phyloP scores from a whole-genome alignment of 2,797 vertebrate species.

The Squalus acanthias region DNA sequence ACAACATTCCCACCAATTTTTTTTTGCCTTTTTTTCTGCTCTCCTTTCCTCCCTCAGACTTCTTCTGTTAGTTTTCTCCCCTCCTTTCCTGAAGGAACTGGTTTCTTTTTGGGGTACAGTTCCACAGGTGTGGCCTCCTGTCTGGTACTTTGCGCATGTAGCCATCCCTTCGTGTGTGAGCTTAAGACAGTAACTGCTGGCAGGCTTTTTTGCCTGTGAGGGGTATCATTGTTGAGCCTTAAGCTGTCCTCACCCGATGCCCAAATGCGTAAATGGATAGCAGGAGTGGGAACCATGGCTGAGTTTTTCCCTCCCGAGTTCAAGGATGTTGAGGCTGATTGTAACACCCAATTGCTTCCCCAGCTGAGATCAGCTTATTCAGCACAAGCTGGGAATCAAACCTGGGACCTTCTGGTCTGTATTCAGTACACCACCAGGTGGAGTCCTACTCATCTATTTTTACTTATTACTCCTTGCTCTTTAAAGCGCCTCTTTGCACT shows the following conservation, averaged over 20 bases:
- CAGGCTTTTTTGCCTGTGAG: neutral
- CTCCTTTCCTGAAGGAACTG: neutral
- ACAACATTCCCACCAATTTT: neutral
- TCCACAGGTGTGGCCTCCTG: neutral
- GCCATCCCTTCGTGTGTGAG: neutral
- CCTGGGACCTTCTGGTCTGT: neutral
- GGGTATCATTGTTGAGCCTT: neutral
- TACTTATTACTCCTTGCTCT: neutral
- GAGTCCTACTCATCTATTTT: neutral
- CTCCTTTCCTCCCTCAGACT: neutral
- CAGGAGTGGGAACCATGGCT: neutral
- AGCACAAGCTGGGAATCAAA: neutral
- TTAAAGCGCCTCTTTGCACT: neutral
- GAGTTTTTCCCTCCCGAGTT: neutral
- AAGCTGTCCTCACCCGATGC: neutral
- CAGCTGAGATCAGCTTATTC: neutral
- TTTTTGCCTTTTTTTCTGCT: neutral
- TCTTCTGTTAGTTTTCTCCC: neutral
- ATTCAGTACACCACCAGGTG: neutral
- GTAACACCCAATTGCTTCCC: neutral
- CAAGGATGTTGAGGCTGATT: neutral
- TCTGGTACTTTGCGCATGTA: neutral
- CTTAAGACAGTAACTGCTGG: neutral
- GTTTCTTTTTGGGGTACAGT: neutral
- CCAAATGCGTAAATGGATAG: neutral